These are phyloP conservation scores for Passerina amoena DNA, from an alignment of 2,113 vertebrate genomes.

Conservation along the genomic window DNA sequence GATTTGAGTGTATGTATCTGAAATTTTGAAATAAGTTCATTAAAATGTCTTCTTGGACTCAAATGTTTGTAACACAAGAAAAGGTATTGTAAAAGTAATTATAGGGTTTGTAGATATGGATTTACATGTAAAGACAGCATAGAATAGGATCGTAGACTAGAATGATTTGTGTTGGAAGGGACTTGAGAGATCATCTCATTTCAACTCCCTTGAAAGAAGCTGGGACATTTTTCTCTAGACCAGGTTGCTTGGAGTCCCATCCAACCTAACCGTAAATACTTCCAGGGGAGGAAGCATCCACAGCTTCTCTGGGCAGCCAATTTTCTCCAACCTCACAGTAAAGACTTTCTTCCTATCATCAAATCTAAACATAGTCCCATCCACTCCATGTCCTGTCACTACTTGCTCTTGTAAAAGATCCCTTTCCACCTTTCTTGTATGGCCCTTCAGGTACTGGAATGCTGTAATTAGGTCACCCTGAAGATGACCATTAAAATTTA, in stretches of 20 bases:
- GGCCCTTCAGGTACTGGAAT: background rate
- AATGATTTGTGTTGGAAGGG: background rate
- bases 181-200: background rate
- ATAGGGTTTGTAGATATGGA: rapidly evolving
- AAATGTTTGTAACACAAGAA: background rate
- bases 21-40: background rate
- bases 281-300: no score
- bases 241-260: background rate
- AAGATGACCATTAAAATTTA: background rate
- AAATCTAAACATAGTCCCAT: background rate
- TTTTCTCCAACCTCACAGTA: background rate
- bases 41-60: background rate
- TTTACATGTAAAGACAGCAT: background rate
- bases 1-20: background rate
- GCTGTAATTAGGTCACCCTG: background rate
- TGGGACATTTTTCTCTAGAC: background rate
- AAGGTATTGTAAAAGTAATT: background rate
- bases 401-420: background rate
- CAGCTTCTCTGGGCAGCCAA: background rate
- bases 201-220: background rate
- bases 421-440: background rate
- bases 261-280: background rate
- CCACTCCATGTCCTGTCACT: background rate
- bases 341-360: background rate
- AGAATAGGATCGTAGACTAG: background rate